Evolutionary conservation across 2,797 vertebrate genomes (phyloP).

Genomic region (Sebastes baramenuke): DNA sequence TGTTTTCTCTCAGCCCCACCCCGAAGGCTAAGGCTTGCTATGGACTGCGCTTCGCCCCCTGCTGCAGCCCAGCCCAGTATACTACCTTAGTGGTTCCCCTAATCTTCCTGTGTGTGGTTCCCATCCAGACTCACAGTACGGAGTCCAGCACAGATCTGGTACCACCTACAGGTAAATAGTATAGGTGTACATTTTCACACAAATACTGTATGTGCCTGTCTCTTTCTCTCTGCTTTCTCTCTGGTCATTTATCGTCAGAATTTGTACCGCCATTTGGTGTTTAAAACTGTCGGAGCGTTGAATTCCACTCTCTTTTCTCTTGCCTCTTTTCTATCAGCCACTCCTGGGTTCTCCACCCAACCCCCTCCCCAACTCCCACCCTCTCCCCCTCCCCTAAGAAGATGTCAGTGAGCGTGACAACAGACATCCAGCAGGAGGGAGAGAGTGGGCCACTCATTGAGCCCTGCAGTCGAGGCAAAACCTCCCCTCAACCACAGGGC

Average conservation of each 20-base stretch:
- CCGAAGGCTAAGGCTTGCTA: constrained; percentile 64
- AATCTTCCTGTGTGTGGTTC: constrained; percentile 54
- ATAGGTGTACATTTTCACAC: constrained; percentile 1
- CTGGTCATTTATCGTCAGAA: neutral
- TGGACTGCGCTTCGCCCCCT: constrained; percentile 75
- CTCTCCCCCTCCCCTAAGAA: constrained; percentile 82
- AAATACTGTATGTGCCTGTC: neutral
- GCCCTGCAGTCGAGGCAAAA: constrained; percentile 88
- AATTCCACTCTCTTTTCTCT: neutral
- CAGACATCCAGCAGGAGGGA: constrained; percentile 96
- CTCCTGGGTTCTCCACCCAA: constrained; percentile 73
- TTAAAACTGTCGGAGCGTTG: neutral
- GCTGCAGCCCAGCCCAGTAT: constrained; percentile 58
- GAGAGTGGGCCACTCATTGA: constrained; percentile 91
- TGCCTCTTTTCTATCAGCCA: constrained; percentile 42
- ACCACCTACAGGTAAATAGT: constrained; percentile 69
- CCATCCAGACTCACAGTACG: constrained; percentile 55
- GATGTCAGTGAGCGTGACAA: constrained; percentile 93
- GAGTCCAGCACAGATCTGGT: constrained; percentile 67
- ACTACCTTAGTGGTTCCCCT: constrained; percentile 76
- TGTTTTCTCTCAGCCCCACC: constrained; percentile 26
- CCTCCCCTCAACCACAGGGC: constrained; percentile 86
- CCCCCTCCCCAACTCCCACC: constrained; percentile 72
- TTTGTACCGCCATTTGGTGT: neutral
- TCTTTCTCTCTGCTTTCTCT: neutral